A percentile compares a stretch with the other conserved stretches of the same genome.
Evolutionary conservation across 1,140 invertebrate species (phyloP).

Genomic region (Lucilia sericata): DNA sequence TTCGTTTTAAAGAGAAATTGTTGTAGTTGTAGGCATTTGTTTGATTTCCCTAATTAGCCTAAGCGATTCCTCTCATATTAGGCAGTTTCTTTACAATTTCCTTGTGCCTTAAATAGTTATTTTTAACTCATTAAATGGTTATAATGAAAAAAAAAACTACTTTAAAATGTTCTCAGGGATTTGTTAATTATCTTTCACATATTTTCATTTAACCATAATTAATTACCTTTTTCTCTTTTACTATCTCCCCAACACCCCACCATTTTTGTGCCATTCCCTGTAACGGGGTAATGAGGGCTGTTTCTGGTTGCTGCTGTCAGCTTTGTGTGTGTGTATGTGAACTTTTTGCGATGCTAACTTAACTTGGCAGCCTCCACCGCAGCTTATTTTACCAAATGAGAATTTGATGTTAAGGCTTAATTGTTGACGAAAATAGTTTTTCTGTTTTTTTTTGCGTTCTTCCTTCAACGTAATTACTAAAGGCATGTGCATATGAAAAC

Average conservation of each 20-base stretch:
- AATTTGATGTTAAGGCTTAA: constrained; percentile 40
- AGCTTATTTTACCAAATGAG: constrained; percentile 13
- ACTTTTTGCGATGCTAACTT: not conserved
- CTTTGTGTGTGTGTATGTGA: not conserved
- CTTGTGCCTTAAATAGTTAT: not conserved
- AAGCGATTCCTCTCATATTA: too few relatives aligned
- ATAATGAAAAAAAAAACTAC: not conserved
- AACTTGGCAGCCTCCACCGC: not conserved
- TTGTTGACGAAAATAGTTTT: constrained; percentile 41
- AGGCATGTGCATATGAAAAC: not conserved
- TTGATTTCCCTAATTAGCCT: too few relatives aligned
- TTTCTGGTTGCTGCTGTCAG: not conserved
- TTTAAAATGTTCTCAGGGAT: constrained; percentile 14
- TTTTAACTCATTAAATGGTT: not conserved
- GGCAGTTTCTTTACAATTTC: not conserved
- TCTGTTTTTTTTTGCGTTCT: not conserved
- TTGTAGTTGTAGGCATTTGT: too few relatives aligned
- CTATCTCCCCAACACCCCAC: not conserved
- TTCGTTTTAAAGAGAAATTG: too few relatives aligned
- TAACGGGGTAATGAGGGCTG: not conserved
- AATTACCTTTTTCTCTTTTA: constrained; percentile 29
- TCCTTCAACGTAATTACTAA: not conserved
- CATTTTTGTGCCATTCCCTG: not conserved
- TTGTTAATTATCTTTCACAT: constrained; percentile 1
- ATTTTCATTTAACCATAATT: constrained; percentile 36